phyloP scores from a whole-genome alignment of 2,888 invertebrate species.

The Hipparchia sbordonii region DNA sequence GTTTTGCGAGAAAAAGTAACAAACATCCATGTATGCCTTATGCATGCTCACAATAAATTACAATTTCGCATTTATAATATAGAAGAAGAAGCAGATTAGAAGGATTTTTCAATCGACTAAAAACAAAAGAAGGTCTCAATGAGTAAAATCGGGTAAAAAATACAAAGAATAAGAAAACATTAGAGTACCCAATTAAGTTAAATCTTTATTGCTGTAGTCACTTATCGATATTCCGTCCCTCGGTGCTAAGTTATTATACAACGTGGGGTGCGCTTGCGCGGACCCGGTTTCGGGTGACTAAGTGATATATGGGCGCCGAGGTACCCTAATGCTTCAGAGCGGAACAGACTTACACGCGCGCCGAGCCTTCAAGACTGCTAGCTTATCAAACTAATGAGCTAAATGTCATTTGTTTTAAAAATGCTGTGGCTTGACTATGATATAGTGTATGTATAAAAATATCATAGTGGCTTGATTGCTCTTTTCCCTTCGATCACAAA shows the following conservation, averaged over 20 bases:
- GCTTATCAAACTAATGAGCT: slow-evolving; percentile 40
- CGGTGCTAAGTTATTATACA: slow-evolving; percentile 53
- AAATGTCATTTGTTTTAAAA: slow-evolving; percentile 32
- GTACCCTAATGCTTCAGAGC: slow-evolving; percentile 50
- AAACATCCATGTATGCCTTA: too few species aligned
- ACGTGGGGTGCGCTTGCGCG: slow-evolving; percentile 45
- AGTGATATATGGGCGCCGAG: slow-evolving; percentile 55
- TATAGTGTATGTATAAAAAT: too few species aligned
- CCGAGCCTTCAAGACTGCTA: slow-evolving; percentile 37
- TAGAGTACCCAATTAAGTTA: background rate
- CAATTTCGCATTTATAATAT: too few species aligned
- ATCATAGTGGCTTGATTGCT: too few species aligned
- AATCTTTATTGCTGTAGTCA: slow-evolving; percentile 46
- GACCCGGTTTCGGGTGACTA: slow-evolving; percentile 49
- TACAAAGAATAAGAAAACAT: too few species aligned
- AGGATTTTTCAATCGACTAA: background rate
- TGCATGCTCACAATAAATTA: too few species aligned
- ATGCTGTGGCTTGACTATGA: background rate
- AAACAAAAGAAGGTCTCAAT: background rate
- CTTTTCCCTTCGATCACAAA: too few species aligned
- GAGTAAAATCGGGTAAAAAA: too few species aligned
- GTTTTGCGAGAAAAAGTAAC: too few species aligned
- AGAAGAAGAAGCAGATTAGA: too few species aligned
- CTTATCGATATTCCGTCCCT: slow-evolving; percentile 49
- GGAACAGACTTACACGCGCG: slow-evolving; percentile 43